A percentile compares a stretch with the other conserved stretches of the same genome.
Evolutionary conservation across 1,140 invertebrate genomes (phyloP).

Genomic region (Drosophila obscura): DNA sequence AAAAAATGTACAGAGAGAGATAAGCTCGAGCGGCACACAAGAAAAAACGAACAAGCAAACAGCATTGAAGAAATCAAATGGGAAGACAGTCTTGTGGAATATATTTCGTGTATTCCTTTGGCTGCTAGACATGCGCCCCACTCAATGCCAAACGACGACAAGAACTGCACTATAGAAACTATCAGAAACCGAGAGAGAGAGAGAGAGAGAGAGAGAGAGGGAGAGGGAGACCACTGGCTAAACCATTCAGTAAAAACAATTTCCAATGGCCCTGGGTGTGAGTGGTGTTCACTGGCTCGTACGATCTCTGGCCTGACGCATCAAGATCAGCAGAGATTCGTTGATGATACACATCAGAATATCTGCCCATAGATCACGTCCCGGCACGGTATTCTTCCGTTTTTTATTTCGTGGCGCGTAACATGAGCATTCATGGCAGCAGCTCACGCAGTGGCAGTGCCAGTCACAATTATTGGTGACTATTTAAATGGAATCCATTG

Average conservation of each 20-base stretch:
- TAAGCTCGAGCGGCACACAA: too few relatives aligned
- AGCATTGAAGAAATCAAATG: too few relatives aligned
- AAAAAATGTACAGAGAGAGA: too few relatives aligned
- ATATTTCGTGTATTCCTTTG: too few relatives aligned
- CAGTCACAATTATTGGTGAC: background rate
- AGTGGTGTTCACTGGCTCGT: background rate
- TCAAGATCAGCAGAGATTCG: slow-evolving; percentile 45
- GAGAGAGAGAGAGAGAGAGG: too few relatives aligned
- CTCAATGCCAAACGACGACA: too few relatives aligned
- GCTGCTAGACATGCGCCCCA: too few relatives aligned
- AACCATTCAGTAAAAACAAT: slow-evolving; percentile 30
- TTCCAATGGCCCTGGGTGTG: slow-evolving; percentile 40
- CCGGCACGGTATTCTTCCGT: slow-evolving; percentile 28
- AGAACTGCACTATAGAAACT: too few relatives aligned
- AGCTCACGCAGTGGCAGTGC: background rate
- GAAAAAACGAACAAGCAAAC: too few relatives aligned
- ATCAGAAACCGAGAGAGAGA: too few relatives aligned
- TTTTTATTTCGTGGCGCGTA: background rate
- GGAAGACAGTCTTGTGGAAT: too few relatives aligned
- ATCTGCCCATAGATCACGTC: slow-evolving; percentile 68
- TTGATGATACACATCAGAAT: slow-evolving; percentile 66
- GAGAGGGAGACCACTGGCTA: too few relatives aligned
- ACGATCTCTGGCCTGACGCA: slow-evolving; percentile 46
- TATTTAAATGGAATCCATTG: slow-evolving; percentile 68
- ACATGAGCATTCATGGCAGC: background rate